Evolutionary conservation across 1,140 invertebrate species (phyloP).

Genomic region (Diachasma alloeum): DNA sequence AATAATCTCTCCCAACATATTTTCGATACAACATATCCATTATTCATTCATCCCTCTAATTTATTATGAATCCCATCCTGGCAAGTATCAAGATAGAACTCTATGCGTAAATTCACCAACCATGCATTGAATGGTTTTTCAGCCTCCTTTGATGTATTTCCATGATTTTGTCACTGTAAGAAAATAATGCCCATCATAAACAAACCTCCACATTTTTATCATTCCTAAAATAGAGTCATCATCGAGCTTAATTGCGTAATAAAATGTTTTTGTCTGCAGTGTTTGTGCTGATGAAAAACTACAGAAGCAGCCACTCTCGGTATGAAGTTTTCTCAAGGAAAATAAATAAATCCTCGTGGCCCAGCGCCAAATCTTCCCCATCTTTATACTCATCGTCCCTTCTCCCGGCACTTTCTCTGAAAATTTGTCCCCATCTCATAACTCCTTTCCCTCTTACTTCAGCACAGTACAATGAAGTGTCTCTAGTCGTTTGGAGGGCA

Average conservation of each 20-base stretch:
- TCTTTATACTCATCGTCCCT: slow-evolving; percentile 14
- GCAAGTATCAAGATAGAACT: too few species aligned
- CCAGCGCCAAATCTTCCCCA: slow-evolving; percentile 46
- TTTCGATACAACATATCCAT: too few species aligned
- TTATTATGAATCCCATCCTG: too few species aligned
- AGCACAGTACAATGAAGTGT: not conserved
- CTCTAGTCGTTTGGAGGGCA: not conserved
- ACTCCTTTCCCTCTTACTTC: not conserved
- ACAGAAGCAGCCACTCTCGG: slow-evolving; percentile 29
- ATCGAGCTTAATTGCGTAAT: slow-evolving; percentile 56
- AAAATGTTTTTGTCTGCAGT: slow-evolving; percentile 56
- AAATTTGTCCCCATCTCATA: not conserved
- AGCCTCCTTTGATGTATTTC: not conserved
- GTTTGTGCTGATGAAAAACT: slow-evolving; percentile 48
- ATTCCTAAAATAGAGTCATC: slow-evolving; percentile 49
- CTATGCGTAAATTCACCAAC: too few species aligned
- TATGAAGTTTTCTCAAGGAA: slow-evolving; percentile 46
- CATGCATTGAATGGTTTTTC: not conserved
- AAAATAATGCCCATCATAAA: not conserved
- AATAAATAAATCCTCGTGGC: slow-evolving; percentile 56
- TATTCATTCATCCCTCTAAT: too few species aligned
- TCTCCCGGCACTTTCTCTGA: slow-evolving; percentile 28
- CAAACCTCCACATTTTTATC: slow-evolving; percentile 35
- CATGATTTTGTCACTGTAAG: not conserved
- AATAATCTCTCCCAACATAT: too few species aligned